Conservation (phyloP, 2,888 invertebrate species). For the Scaptomyza tumidula region DNA sequence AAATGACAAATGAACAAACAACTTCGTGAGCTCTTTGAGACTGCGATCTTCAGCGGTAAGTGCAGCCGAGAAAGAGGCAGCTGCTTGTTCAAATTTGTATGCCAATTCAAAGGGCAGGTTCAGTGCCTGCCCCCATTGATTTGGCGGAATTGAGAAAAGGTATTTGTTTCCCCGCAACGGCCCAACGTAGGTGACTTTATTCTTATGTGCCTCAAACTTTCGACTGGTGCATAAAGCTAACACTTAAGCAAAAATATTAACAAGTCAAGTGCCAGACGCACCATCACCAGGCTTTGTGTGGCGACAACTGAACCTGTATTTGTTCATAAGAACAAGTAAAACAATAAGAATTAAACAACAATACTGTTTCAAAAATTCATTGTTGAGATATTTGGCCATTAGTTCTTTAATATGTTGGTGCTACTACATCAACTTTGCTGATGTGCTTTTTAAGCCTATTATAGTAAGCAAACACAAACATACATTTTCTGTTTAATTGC, state of each 20-base stretch:
- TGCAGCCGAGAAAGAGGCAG: background rate
- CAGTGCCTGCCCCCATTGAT: slow-evolving; percentile 70
- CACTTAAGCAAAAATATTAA: too few relatives aligned
- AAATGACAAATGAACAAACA: too few relatives aligned
- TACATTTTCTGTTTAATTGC: background rate
- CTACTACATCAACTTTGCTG: background rate
- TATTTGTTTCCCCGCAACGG: too few relatives aligned
- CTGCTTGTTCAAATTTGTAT: background rate
- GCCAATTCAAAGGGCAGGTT: slow-evolving; percentile 74
- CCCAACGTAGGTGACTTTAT: too few relatives aligned
- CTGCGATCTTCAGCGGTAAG: background rate
- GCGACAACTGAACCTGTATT: too few relatives aligned
- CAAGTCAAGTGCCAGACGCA: too few relatives aligned
- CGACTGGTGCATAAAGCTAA: too few relatives aligned
- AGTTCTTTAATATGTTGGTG: background rate
- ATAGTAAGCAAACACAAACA: background rate
- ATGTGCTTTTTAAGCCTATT: too few relatives aligned
- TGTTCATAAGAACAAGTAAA: background rate
- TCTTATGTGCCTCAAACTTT: too few relatives aligned
- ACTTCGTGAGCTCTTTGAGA: too few relatives aligned
- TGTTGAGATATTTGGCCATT: background rate
- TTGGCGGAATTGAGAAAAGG: slow-evolving; percentile 76
- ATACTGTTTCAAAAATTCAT: background rate
- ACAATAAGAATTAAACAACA: background rate
- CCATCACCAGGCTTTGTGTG: too few relatives aligned